Evolutionary conservation across 2,113 vertebrate species (phyloP).

Genomic region (Todiramphus chloris): DNA sequence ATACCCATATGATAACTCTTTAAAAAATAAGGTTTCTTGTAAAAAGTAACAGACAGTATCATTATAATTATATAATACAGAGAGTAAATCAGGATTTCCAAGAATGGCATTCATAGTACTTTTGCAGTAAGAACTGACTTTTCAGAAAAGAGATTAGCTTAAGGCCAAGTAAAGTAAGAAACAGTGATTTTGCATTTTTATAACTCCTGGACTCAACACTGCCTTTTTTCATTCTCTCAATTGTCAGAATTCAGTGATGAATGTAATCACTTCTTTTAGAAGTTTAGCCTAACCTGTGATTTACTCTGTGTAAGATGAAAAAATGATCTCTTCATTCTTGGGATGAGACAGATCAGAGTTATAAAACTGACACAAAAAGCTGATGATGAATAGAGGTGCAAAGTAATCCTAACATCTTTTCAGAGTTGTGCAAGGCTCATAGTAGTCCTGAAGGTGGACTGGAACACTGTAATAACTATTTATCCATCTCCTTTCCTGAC

Average conservation of each 20-base stretch:
- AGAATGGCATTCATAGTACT: not conserved
- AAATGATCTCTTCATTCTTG: not conserved
- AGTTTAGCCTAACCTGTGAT: not conserved
- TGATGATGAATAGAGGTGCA: not conserved
- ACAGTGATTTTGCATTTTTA: not conserved
- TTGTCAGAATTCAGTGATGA: not conserved
- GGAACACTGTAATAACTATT: not conserved
- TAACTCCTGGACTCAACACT: not conserved
- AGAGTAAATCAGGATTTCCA: not conserved
- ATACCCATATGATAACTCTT: not conserved
- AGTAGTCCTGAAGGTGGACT: not conserved
- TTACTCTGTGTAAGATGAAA: not conserved
- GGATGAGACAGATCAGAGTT: not conserved
- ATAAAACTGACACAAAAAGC: not conserved
- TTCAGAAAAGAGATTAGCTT: not conserved
- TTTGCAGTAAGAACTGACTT: not conserved
- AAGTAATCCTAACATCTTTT: not conserved
- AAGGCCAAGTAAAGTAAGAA: not conserved
- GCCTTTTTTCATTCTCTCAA: not conserved
- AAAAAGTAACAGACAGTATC: not conserved
- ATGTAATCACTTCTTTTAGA: not conserved
- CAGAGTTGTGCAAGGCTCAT: not conserved
- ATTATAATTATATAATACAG: not conserved
- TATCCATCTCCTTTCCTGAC: not conserved
- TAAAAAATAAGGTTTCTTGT: not conserved